Evolutionary conservation across 2,113 vertebrate species (phyloP).

Genomic region (Panthera leo): DNA sequence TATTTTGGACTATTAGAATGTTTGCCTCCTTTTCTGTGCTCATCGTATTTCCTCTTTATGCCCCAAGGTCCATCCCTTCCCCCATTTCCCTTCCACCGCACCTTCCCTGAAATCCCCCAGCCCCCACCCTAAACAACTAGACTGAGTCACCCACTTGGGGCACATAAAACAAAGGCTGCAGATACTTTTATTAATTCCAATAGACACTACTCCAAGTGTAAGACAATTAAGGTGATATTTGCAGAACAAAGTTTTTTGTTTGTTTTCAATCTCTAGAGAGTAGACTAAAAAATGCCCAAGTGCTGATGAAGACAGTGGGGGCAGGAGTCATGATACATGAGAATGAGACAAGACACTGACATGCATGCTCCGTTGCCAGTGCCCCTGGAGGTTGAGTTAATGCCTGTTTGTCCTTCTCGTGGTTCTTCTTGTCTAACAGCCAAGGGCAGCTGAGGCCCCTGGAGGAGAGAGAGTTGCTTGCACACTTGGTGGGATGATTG

Average conservation of each 20-base stretch:
- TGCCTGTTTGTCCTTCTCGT: neutral
- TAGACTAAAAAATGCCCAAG: neutral
- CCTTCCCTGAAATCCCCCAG: neutral
- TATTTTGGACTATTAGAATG: neutral
- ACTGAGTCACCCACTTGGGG: neutral
- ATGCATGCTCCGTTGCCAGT: rapidly evolving
- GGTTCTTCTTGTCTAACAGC: neutral
- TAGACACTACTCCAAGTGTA: neutral
- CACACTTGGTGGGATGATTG: neutral
- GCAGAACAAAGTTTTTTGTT: neutral
- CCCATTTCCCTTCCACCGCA: neutral
- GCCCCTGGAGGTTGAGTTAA: neutral
- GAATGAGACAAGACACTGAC: neutral
- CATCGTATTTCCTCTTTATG: neutral
- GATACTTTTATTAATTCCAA: neutral
- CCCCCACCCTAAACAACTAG: neutral
- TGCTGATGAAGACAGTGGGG: neutral
- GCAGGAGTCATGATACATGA: neutral
- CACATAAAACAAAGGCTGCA: neutral
- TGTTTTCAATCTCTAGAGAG: neutral
- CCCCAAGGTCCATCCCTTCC: neutral
- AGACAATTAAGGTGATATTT: neutral
- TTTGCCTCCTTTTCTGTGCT: neutral
- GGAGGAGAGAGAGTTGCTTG: neutral
- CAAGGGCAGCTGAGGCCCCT: neutral